Evolutionary conservation across 2,113 vertebrate species (phyloP).

Genomic region (Centrocercus urophasianus): DNA sequence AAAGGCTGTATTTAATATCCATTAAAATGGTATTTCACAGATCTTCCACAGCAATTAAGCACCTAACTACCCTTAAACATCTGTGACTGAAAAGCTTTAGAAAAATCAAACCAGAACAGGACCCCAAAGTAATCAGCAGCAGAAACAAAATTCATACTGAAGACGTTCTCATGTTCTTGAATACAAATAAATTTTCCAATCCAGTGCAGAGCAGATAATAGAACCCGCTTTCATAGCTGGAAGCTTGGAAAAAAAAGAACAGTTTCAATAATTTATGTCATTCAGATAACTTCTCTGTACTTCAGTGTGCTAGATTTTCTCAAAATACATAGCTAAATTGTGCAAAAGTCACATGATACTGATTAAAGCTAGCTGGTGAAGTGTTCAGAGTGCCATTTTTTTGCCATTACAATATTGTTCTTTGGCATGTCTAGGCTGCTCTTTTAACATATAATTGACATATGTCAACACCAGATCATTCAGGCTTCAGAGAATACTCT

Average conservation of each 20-base stretch:
- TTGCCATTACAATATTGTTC: neutral
- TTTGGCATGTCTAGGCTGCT: neutral
- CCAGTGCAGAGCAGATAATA: neutral
- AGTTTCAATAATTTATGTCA: neutral
- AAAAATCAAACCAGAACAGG: neutral
- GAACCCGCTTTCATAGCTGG: neutral
- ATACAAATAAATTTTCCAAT: neutral
- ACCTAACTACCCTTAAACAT: neutral
- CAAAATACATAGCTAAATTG: neutral
- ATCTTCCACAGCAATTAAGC: slow-evolving; percentile 12
- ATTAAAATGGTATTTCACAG: neutral
- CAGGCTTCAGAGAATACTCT: neutral
- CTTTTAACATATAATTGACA: neutral
- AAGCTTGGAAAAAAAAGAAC: neutral
- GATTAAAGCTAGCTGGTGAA: neutral
- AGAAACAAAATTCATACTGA: neutral
- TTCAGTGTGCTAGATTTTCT: neutral
- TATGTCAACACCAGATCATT: neutral
- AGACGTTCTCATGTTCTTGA: neutral
- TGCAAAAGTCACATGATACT: neutral
- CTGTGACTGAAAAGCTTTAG: neutral
- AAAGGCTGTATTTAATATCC: neutral
- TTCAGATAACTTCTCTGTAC: neutral
- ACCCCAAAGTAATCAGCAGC: neutral
- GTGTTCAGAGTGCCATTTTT: neutral